A percentile compares a stretch with the other conserved stretches of the same genome.
Conservation (phyloP, 2,888 invertebrate genomes). For the Allacma fusca region DNA sequence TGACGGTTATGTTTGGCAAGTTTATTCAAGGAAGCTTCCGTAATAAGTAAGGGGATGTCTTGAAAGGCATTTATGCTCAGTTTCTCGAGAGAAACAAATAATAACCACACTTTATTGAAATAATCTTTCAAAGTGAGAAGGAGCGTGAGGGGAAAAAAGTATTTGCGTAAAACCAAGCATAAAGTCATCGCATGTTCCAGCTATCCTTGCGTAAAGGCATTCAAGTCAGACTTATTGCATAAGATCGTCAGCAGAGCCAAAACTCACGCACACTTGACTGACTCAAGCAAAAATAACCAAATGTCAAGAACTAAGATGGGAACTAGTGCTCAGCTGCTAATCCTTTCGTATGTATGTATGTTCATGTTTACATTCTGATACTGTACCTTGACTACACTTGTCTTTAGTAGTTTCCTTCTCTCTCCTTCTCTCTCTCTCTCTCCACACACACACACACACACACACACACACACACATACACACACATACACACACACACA, state of each 20-base stretch:
- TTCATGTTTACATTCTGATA: neutral
- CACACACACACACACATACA: neutral
- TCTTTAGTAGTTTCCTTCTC: too few relatives aligned
- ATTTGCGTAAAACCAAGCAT: neutral
- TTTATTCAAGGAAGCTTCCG: too few relatives aligned
- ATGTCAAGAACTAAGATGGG: neutral
- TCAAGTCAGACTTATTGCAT: neutral
- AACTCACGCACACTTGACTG: constrained; percentile 1
- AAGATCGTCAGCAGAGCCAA: neutral
- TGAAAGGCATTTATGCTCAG: too few relatives aligned
- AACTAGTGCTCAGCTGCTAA: neutral
- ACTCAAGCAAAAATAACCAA: constrained; percentile 3
- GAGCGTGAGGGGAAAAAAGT: neutral
- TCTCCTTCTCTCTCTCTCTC: too few relatives aligned
- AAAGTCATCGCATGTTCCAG: neutral
- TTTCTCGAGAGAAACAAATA: too few relatives aligned
- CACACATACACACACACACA: neutral
- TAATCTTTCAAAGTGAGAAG: too few relatives aligned
- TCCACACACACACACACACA: neutral
- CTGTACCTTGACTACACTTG: too few relatives aligned
- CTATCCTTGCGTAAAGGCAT: neutral
- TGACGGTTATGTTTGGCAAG: too few relatives aligned
- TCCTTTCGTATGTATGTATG: neutral
- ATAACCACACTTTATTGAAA: too few relatives aligned
- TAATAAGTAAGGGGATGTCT: too few relatives aligned